phyloP scores from a whole-genome alignment of 2,113 vertebrate species.

The Trogon surrucura region DNA sequence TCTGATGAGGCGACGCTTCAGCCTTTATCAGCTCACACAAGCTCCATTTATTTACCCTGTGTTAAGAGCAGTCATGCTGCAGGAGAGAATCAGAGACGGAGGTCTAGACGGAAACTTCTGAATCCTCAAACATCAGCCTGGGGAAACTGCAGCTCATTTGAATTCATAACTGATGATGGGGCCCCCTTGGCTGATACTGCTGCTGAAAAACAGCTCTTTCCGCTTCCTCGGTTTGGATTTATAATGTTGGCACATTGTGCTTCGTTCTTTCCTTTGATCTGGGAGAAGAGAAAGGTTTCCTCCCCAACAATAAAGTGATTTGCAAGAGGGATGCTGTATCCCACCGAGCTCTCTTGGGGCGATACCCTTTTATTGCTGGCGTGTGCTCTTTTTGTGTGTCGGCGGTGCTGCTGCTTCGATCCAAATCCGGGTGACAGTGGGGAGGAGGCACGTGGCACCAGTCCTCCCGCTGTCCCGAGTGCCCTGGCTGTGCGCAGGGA shows the following conservation, averaged over 20 bases:
- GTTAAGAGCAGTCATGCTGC: not conserved
- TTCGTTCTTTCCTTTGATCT: not conserved
- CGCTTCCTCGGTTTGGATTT: not conserved
- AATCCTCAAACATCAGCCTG: not conserved
- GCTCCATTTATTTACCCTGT: not conserved
- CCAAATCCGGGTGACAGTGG: not conserved
- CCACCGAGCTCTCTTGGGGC: not conserved
- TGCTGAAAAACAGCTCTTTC: not conserved
- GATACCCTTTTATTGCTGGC: not conserved
- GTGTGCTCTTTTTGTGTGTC: rapidly evolving
- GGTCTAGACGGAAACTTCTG: not conserved
- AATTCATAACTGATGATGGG: not conserved
- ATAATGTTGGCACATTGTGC: not conserved
- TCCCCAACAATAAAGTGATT: not conserved
- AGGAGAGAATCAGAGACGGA: not conserved
- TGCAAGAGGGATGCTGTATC: not conserved
- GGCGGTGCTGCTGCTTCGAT: not conserved
- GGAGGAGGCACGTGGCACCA: not conserved
- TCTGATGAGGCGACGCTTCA: not conserved
- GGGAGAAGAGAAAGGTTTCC: not conserved
- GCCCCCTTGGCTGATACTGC: not conserved
- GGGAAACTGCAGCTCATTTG: not conserved
- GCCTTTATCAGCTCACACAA: not conserved
- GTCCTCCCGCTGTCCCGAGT: not conserved
- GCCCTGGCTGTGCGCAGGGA: not conserved